Evolutionary conservation across 2,888 invertebrate genomes (phyloP), one percentile per base, ranked within the genome.

Genomic region (Phengaris arion): DNA sequence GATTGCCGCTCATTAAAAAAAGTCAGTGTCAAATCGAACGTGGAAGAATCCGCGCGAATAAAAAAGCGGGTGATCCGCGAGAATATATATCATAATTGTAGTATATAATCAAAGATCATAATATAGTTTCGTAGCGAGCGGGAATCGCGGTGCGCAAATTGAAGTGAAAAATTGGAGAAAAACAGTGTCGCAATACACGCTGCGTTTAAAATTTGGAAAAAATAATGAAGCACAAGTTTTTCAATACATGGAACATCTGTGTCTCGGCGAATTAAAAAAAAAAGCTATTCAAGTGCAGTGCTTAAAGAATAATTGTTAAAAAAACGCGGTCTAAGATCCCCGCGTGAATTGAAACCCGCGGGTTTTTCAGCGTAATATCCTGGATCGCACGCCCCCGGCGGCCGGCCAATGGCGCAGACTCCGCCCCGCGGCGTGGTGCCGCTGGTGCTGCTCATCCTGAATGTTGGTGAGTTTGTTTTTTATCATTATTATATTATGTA

Each of bases 381-480:
- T 45, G 64, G 64, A 64, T 7, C 64, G 64, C 64, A 70, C 89
- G 90, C 91, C 90, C 89, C 85, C 85, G 84, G 79, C 81, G 82
- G 79, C 86, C 89, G 88, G 84, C 93, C 93, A 93, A 93, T 93
- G 93, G 84, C 86, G 90, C 84, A 81, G 91, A 87, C 81, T 78
- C 84, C 92, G 93, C 93, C 93, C 89, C 83, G 85, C 86, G 88
- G 87, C 83, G 79, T 79, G 79, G 80, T 83, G 86, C 83, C 85
- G 83, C 83, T 84, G 77, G 81, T 87, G 79, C 83, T 89, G 79
- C 84, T 92, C 78, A 80, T 90, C 77, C 81, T 87, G 75, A 84
- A 82, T 78, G 84, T 83, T 81, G 92, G 93, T 93, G 87, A 93
- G 93, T 92, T 15, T 54, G 15, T 70, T 59, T 59, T 59, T 59